Evolutionary conservation across 2,113 vertebrate species (phyloP), one percentile per base, ranked within the genome.

Genomic region (Rana temporaria): DNA sequence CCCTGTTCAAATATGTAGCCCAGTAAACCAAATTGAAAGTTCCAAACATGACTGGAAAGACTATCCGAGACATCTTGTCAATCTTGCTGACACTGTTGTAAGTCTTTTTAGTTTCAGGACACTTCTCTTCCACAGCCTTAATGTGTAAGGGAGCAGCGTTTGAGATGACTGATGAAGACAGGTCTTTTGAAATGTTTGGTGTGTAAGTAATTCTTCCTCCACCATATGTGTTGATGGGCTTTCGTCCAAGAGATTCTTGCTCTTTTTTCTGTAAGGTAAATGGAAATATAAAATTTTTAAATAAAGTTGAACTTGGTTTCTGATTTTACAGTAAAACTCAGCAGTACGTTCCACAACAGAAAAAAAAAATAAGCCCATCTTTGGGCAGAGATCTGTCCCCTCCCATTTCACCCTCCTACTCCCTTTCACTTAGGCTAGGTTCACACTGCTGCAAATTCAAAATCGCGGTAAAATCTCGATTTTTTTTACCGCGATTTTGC

Each of bases 1-100:
- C 98, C 91, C 97, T 93, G 90, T 99, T 99, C 90, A 99, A 94
- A 93, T 99, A 99, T 0, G 97, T 98, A 62, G 97, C 97, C 98
- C 98, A 99, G 91, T 99, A 99, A 63, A 99, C 97, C 81, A 99
- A 91, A 90, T 99, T 99, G 89, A 99, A 99, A 82, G 96, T 98
- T 88, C 97, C 97, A 85, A 99, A 99, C 62, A 98, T 89, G 67
- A 99, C 92, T 0, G 98, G 98, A 85, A 99, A 99, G 81, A 99
- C 95, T 82, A 99, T 97, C 83, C 98, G 92, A 86, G 98, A 96
- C 97, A 99, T 98, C 91, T 98, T 98, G 92, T 99, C 97, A 52
- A 99, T 99, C 91, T 97, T 98, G 93, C 98, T 99, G 90, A 99
- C 96, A 69, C 98, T 99, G 92, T 99, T 99, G 88, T 99, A 99